phyloP scores from a whole-genome alignment of 2,113 vertebrate species.

The Siniperca chuatsi region DNA sequence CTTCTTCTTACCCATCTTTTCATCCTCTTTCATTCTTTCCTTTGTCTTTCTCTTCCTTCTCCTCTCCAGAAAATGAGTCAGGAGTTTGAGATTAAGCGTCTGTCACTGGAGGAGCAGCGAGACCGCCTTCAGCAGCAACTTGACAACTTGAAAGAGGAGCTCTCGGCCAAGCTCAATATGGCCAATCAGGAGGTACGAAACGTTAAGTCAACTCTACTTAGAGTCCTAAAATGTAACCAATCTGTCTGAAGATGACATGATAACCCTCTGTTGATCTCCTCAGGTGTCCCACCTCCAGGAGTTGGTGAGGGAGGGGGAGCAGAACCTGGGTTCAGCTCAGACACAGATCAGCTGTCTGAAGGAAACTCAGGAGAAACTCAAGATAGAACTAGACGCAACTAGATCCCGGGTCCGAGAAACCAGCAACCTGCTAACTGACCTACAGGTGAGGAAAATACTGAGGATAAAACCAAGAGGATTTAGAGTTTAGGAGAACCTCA shows the following conservation, averaged over 20 bases:
- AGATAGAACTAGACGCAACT: conserved; percentile 91
- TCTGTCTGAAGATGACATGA: neutral
- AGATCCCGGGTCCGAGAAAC: conserved; percentile 91
- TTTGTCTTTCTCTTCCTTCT: neutral
- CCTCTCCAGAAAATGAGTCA: conserved; percentile 91
- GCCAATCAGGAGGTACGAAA: conserved; percentile 91
- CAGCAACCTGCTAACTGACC: conserved; percentile 89
- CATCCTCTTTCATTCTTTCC: neutral
- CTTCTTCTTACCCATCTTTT: neutral
- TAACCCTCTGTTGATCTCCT: neutral
- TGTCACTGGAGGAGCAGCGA: conserved; percentile 92
- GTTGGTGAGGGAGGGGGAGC: conserved; percentile 90
- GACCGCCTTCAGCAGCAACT: conserved; percentile 91
- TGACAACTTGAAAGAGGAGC: conserved; percentile 91
- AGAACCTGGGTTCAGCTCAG: conserved; percentile 91
- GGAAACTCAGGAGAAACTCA: conserved; percentile 93
- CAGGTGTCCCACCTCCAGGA: conserved; percentile 93
- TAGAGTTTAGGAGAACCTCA: neutral
- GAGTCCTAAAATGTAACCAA: neutral
- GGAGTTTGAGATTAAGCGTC: conserved; percentile 92
- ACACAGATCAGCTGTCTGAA: conserved; percentile 92
- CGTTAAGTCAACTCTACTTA: fast-evolving
- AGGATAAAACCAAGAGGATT: neutral
- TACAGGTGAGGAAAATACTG: conserved; percentile 86
- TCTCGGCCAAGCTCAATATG: conserved; percentile 90